Evolutionary conservation across 1,140 invertebrate species (phyloP).

Genomic region (Temnothorax curvispinosus): DNA sequence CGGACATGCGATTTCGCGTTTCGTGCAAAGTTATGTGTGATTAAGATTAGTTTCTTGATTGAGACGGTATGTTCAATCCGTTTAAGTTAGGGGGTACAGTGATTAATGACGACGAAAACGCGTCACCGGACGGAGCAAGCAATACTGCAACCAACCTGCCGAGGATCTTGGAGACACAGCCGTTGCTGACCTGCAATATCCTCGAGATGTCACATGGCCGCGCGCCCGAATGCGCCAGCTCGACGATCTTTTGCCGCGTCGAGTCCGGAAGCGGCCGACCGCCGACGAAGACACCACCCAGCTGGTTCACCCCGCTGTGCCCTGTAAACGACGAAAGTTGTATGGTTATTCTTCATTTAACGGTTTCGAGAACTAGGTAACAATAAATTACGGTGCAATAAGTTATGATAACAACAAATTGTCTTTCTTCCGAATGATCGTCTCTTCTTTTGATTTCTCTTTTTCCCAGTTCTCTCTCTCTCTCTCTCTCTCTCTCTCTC

Average conservation of each 20-base stretch:
- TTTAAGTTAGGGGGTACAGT: not conserved
- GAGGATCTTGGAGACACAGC: constrained; percentile 95
- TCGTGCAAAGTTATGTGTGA: not conserved
- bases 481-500: not conserved
- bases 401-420: constrained; percentile 17
- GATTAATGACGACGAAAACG: not conserved
- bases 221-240: constrained; percentile 96
- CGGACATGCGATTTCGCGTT: not conserved
- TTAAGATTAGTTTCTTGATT: not conserved
- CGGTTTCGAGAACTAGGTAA: not conserved
- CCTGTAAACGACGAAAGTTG: constrained; percentile 86
- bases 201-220: constrained; percentile 97
- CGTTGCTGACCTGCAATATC: constrained; percentile 96
- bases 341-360: not conserved
- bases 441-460: not conserved
- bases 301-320: constrained; percentile 98
- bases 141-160: constrained; percentile 89
- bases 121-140: constrained; percentile 23
- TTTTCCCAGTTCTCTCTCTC: not conserved
- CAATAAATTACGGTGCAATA: not conserved
- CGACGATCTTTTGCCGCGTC: constrained; percentile 97
- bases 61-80: too few relatives aligned
- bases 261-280: constrained; percentile 98
- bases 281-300: constrained; percentile 99
- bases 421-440: not conserved